Percentiles rank a stretch among this genome's conserved stretches.
Evolutionary conservation across 1,140 invertebrate species (phyloP).

Genomic region (Diplogasteroides magnus): DNA sequence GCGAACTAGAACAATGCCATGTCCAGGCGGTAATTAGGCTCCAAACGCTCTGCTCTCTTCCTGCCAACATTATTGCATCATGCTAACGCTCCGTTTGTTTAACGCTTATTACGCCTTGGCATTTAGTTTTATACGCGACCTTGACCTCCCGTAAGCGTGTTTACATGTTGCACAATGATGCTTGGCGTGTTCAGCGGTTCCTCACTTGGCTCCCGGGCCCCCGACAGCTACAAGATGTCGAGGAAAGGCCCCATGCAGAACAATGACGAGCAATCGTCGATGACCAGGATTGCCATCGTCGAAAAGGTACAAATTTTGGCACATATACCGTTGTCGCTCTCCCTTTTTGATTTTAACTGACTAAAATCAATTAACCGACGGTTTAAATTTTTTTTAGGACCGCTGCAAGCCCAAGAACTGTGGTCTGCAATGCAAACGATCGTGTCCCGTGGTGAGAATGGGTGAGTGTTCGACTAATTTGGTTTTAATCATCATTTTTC

Average conservation of each 20-base stretch:
- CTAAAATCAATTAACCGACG: no score
- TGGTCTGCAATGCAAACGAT: conserved; percentile 96
- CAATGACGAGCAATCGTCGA: background rate
- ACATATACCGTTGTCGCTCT: no score
- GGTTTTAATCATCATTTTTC: background rate
- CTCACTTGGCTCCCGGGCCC: background rate
- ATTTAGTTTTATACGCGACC: background rate
- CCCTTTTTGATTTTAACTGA: no score
- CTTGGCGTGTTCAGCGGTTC: background rate
- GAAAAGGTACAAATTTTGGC: conserved; percentile 68
- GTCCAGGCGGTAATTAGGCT: no score
- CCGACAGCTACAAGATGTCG: background rate
- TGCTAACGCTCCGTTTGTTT: background rate
- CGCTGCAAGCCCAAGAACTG: conserved; percentile 99
- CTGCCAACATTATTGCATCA: background rate
- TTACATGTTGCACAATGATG: background rate
- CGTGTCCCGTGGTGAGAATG: conserved; percentile 59
- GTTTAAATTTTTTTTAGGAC: conserved; percentile 61
- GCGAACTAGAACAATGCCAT: no score
- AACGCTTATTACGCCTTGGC: background rate
- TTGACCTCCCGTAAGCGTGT: background rate
- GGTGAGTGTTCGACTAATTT: background rate
- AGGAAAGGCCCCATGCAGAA: conserved; percentile 8
- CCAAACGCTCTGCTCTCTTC: background rate
- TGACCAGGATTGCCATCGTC: conserved; percentile 85